A percentile compares a stretch with the other conserved stretches of the same genome.
Evolutionary conservation across 2,113 vertebrate genomes (phyloP).

Genomic region (Salvelinus fontinalis): DNA sequence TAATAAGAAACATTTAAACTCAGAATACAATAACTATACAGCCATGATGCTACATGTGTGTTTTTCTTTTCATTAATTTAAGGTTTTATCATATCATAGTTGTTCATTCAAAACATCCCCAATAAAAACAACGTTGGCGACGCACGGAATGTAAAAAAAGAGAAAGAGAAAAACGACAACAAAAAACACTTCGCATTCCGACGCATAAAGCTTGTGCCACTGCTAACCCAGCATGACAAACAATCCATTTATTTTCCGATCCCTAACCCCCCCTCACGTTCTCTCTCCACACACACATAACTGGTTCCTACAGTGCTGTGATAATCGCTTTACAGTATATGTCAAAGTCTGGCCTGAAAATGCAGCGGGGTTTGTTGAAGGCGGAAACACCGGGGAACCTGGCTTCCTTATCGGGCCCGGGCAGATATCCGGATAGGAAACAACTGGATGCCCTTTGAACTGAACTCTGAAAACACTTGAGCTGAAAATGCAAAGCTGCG

Average conservation of each 20-base stretch:
- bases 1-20: constrained; percentile 76
- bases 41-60: constrained; percentile 39
- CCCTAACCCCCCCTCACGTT: constrained; percentile 38
- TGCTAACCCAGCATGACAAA: constrained; percentile 56
- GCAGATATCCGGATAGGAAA: constrained; percentile 99
- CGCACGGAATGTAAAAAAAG: constrained; percentile 4
- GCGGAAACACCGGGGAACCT: constrained; percentile 96
- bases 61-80: constrained; percentile 54
- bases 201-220: constrained; percentile 23
- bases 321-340: constrained; percentile 78
- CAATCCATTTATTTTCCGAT: constrained; percentile 76
- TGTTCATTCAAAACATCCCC: constrained; percentile 28
- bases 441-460: constrained; percentile 97
- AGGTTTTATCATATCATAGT: constrained; percentile 40
- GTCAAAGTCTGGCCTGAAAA: constrained; percentile 76
- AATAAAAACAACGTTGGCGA: constrained; percentile 3
- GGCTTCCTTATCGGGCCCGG: constrained; percentile 97
- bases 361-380: constrained; percentile 86
- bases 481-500: constrained; percentile 90
- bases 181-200: constrained; percentile 37
- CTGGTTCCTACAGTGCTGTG: constrained; percentile 73
- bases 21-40: constrained; percentile 54
- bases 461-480: constrained; percentile 90
- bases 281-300: constrained; percentile 64
- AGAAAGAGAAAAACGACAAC: constrained; percentile 25